Evolutionary conservation across 2,113 vertebrate genomes (phyloP).

Genomic region (Aegotheles bennettii): DNA sequence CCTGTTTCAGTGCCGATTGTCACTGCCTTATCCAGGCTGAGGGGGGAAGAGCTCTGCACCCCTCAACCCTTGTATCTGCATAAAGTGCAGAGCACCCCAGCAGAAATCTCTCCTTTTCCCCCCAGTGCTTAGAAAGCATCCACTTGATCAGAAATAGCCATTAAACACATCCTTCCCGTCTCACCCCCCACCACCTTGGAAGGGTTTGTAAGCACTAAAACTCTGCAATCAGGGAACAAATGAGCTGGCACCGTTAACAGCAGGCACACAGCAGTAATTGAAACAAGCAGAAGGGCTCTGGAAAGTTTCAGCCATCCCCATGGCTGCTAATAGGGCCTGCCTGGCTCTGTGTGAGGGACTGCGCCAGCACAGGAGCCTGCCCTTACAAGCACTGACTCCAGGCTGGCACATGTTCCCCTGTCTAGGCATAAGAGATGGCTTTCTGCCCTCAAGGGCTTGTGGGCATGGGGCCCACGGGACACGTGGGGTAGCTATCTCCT

Average conservation of each 20-base stretch:
- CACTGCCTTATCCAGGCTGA: not conserved
- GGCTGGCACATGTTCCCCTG: not conserved
- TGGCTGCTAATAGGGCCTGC: not conserved
- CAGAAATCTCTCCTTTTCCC: not conserved
- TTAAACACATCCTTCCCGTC: not conserved
- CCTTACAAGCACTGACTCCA: not conserved
- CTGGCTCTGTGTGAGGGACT: not conserved
- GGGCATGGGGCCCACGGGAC: not conserved
- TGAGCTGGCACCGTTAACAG: not conserved
- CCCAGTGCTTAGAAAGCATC: not conserved
- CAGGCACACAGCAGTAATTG: not conserved
- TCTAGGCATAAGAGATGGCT: not conserved
- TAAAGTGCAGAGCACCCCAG: not conserved
- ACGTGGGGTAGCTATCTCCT: not conserved
- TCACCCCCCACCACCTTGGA: not conserved
- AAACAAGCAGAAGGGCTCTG: conserved; percentile 5
- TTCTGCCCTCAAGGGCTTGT: not conserved
- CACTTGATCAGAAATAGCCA: not conserved
- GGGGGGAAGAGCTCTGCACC: not conserved
- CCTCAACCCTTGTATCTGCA: not conserved
- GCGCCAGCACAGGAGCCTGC: not conserved
- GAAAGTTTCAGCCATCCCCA: not conserved
- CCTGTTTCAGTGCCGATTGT: not conserved
- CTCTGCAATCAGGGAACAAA: not conserved
- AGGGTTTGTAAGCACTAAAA: not conserved